Evolutionary conservation across 1,140 invertebrate species (phyloP), one percentile per base, ranked within the genome.

Genomic region (Panagrolaimus sp.): DNA sequence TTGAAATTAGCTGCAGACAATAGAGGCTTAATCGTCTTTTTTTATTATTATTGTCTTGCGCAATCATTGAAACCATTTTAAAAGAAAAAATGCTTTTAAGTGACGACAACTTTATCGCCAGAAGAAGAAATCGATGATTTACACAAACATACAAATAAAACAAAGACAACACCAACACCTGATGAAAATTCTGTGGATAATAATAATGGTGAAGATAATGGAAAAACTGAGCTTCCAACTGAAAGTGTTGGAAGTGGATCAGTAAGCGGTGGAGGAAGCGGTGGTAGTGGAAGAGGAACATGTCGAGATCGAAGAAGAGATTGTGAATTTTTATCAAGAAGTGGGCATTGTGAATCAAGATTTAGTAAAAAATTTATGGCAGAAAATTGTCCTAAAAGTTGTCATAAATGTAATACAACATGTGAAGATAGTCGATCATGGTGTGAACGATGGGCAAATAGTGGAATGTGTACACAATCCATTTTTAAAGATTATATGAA

Each of bases 361-460:
- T 75, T 69, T 53, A 69, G 69, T 44, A 57, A 53, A 16, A 69
- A 68, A 27, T 76, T 76, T 51, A 76, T 76, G 74, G 48, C 66
- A 5, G 73, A 76, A 47, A 74, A 74, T 62, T 76, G 74, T 65
- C 67, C 74, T 14, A 51, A 67, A 25, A 70, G 63, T 45, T 76
- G 74, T 57, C 65, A 64, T 8, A 69, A 69, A 43, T 76, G 74
- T 67, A 70, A 66, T 13, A 46, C 25, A 57, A 66, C 44, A n/a
- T 74, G 73, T 53, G 67, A 66, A 44, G 74, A 75, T 47, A 65
- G 65, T 27, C 64, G 73, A 62, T 70, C 73, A 9, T 76, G 74
- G 74, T 76, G 74, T 65, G 73, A 74, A 43, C 66, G 73, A 47
- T 76, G 74, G 74, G 74, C 74, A 25, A 66, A 69, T 47, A 69